phyloP scores from a whole-genome alignment of 2,113 vertebrate species.

The Lophura nycthemera region DNA sequence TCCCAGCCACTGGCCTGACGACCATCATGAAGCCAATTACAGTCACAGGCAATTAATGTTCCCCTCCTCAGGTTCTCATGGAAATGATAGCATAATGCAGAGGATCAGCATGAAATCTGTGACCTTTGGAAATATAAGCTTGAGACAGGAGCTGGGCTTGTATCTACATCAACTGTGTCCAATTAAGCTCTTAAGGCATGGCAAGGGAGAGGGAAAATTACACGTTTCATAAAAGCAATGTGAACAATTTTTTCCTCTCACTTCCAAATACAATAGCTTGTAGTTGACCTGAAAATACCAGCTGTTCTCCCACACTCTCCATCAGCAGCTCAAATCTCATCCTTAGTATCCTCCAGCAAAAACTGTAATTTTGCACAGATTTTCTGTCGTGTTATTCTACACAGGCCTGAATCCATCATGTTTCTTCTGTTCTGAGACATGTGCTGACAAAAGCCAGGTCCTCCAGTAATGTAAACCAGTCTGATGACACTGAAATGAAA shows the following conservation, averaged over 20 bases:
- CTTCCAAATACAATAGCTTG: conserved; percentile 28
- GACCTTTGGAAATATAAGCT: conserved; percentile 75
- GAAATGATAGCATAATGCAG: conserved; percentile 59
- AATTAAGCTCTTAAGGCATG: conserved; percentile 62
- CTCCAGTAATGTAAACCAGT: background rate
- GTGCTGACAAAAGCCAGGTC: background rate
- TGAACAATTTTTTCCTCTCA: background rate
- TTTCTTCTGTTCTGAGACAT: background rate
- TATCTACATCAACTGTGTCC: background rate
- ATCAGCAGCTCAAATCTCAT: background rate
- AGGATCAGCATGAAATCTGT: conserved; percentile 65
- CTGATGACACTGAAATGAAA: background rate
- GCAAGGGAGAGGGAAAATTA: conserved; percentile 63
- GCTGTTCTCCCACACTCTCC: background rate
- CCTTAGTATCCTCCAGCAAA: background rate
- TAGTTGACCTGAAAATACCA: conserved; percentile 24
- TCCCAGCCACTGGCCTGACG: conserved; percentile 69
- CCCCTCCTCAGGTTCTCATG: conserved; percentile 69
- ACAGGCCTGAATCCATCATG: background rate
- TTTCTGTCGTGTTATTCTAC: background rate
- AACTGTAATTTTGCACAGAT: background rate
- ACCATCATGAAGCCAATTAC: conserved; percentile 77
- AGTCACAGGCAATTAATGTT: conserved; percentile 80
- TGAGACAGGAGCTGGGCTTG: conserved; percentile 29
- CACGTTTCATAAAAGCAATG: background rate